phyloP scores from a whole-genome alignment of 2,113 vertebrate species.

The Apodemus sylvaticus region DNA sequence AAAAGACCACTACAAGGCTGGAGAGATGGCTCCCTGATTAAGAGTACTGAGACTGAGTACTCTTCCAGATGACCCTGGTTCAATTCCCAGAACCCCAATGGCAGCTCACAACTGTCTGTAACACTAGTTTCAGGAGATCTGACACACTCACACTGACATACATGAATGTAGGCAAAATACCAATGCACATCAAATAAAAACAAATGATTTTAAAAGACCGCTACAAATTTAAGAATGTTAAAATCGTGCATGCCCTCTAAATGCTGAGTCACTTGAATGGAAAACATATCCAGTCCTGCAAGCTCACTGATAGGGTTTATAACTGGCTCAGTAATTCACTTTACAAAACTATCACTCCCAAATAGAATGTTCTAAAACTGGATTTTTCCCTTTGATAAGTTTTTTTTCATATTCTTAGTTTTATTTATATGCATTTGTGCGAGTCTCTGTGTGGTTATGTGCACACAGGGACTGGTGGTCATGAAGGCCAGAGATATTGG shows the following conservation, averaged over 20 bases:
- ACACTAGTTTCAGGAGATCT: too few relatives aligned
- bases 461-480: neutral
- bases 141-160: too few relatives aligned
- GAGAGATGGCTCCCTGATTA: too few relatives aligned
- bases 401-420: neutral
- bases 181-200: too few relatives aligned
- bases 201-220: too few relatives aligned
- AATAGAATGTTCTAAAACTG: neutral
- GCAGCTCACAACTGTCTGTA: too few relatives aligned
- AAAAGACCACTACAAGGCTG: neutral
- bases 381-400: neutral
- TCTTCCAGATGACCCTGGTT: too few relatives aligned
- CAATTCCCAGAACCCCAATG: too few relatives aligned
- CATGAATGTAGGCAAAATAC: too few relatives aligned
- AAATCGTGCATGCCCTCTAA: neutral
- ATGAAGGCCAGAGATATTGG: neutral
- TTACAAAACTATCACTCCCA: neutral
- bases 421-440: neutral
- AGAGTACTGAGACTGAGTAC: too few relatives aligned
- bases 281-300: neutral
- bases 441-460: neutral
- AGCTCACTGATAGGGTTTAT: neutral
- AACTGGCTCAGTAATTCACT: neutral
- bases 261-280: too few relatives aligned
- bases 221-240: neutral